Percentiles rank a stretch among this genome's conserved stretches.
Conservation (phyloP, 2,113 vertebrate species). For the Melanerpes formicivorus region DNA sequence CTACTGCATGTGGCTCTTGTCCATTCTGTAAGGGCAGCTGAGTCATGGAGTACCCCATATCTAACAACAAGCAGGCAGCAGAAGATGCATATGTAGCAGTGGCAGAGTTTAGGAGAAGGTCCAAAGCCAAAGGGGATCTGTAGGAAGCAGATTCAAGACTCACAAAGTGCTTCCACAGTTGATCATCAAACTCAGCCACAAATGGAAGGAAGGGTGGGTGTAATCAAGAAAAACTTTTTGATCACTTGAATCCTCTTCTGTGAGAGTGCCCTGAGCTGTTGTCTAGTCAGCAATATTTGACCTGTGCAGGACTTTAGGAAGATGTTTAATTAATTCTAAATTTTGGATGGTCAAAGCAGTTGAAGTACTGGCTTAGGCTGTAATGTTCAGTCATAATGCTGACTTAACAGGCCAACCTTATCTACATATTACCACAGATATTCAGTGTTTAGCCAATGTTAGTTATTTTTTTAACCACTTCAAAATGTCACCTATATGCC, state of each 20-base stretch:
- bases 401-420: not conserved
- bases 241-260: not conserved
- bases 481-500: not conserved
- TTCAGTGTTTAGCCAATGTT: not conserved
- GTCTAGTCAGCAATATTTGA: not conserved
- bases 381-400: not conserved
- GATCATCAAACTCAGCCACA: accelerated
- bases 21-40: accelerated
- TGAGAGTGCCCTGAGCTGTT: not conserved
- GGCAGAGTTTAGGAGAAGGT: not conserved
- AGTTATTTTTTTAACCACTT: not conserved
- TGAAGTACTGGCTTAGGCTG: not conserved
- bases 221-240: not conserved
- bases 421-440: not conserved
- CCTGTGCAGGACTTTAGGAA: not conserved
- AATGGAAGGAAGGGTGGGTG: not conserved
- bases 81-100: accelerated
- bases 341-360: not conserved
- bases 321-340: not conserved
- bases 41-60: accelerated
- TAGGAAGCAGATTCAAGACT: not conserved
- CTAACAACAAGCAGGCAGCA: accelerated
- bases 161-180: not conserved
- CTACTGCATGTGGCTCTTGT: not conserved
- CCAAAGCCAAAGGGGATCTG: not conserved